Evolutionary conservation across 2,888 invertebrate genomes (phyloP), one percentile per base, ranked within the genome.

Genomic region (Chesias legatella): DNA sequence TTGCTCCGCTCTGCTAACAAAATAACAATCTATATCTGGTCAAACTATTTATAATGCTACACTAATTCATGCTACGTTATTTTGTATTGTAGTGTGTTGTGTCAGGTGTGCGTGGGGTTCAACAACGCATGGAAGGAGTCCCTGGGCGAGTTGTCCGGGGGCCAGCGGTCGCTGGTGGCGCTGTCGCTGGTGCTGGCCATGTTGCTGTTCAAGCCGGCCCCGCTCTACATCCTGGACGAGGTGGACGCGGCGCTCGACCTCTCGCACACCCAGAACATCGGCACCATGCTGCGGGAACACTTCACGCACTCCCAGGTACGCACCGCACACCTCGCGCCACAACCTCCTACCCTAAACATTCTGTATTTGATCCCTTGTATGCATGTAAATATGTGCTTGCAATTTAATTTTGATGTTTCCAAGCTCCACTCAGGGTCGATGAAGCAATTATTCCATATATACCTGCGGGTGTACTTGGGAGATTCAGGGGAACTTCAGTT

Each of bases 211-310:
- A 97, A 98, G 73, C 99, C 99, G 2, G 99, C 99, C 13, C 99
- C 99, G 5, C 90, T 99, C 8, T 99, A 99, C 82, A 98, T 99
- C 77, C 90, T 99, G 64, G 99, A 99, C 79, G 99, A 99, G 89
- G 98, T 99, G 33, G 99, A 99, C 79, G 98, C 99, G 0, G 99
- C 99, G 6, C 90, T 99, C 13, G 99, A 99, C 88, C 91, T 98
- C 54, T 97, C 96, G 4, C 99, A 99, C 80, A 99, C 99, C 7
- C 98, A 99, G 86, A 99, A 99, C 84, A 99, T 99, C 67, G 99
- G 99, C 2, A 91, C 92, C 59, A 98, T 99, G 97, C 90, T 99
- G 31, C 94, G 94, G 69, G 71, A 79, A 74, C 50, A 51, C 39
- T 51, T 51, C 50, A 11, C n/a, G 4, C 41, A 43, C 40, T 48